Conservation (phyloP, 2,888 invertebrate species). For the Pristionchus entomophagus region DNA sequence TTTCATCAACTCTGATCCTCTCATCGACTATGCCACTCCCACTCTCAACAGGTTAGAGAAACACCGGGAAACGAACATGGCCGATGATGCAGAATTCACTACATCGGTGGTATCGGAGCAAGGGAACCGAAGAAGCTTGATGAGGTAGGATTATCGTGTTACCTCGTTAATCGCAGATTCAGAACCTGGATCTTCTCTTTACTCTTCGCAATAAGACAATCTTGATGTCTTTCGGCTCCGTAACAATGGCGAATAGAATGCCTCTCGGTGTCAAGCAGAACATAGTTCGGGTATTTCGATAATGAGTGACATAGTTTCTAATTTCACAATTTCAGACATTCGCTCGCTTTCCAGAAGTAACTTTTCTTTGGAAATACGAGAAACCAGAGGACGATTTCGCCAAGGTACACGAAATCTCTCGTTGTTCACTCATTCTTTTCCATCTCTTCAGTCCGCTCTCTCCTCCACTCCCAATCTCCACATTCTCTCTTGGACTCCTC, state of each 20-base stretch:
- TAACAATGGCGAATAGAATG: not conserved
- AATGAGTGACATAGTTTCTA: too few species aligned
- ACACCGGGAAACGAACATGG: not conserved
- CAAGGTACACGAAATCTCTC: not conserved
- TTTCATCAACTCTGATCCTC: slow-evolving; percentile 26
- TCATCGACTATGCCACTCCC: slow-evolving; percentile 6
- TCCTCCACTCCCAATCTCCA: not conserved
- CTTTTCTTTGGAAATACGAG: slow-evolving; percentile 1
- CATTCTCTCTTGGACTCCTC: not conserved
- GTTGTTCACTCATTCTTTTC: not conserved
- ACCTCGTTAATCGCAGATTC: not conserved
- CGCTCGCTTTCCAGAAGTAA: not conserved
- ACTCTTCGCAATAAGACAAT: not conserved
- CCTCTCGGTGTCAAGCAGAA: not conserved
- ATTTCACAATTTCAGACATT: slow-evolving; percentile 7
- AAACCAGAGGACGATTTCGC: not conserved
- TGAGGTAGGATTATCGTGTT: not conserved
- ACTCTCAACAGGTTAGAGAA: not conserved
- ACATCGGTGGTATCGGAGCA: slow-evolving; percentile 18
- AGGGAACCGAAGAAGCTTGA: not conserved
- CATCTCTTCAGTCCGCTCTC: not conserved
- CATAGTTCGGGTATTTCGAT: not conserved
- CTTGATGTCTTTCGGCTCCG: not conserved
- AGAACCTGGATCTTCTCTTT: not conserved
- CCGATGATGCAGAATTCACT: not conserved